Base-by-base conservation (phyloP, 2,797 vertebrate genomes). In the Poecilia picta region DNA sequence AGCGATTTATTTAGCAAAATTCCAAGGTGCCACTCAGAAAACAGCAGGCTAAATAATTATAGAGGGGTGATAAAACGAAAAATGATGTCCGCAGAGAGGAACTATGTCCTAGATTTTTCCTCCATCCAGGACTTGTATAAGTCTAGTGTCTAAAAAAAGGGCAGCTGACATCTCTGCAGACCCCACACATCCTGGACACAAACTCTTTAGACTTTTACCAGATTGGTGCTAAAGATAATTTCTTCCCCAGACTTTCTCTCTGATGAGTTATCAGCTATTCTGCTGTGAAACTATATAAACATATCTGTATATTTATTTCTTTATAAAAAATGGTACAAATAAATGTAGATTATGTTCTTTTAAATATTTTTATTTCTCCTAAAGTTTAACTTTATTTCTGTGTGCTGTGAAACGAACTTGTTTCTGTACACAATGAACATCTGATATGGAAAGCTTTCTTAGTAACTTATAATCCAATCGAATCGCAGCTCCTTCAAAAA, bases 121-220 rank as follows among this genome's bases (percentile, higher is more conserved):
- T 13, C 53, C 25, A 57, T 57, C 25, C 53, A 57, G 11, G 25
- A 57, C 25, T n/a, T 57, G 51, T 55, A 55, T 12, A 59, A 8
- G 55, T 28, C 20, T 28, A 25, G 20, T 11, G 23, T 28, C 53
- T 49, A 28, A n/a, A 11, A n/a, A 20, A 13, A 28, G 25, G 53
- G 23, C 55, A 57, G 55, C 55, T 57, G 28, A 57, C 55, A 57
- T 57, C n/a, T 57, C 55, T 57, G 55, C n/a, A 57, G 55, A 57
- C 8, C 55, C 55, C 55, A 57, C 55, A 57, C 23, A 55, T 55
- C 53, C 23, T 55, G 53, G 53, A 55, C 0, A n/a, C n/a, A 57
- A 57, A 18, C 55, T 12, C 3, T 57, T 57, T 12, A 57, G n/a
- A 57, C 25, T 28, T 57, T 57, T 13, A 57, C 25, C 55, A 57